Evolutionary conservation across 2,113 vertebrate species (phyloP).

Genomic region (Girardinichthys multiradiatus): DNA sequence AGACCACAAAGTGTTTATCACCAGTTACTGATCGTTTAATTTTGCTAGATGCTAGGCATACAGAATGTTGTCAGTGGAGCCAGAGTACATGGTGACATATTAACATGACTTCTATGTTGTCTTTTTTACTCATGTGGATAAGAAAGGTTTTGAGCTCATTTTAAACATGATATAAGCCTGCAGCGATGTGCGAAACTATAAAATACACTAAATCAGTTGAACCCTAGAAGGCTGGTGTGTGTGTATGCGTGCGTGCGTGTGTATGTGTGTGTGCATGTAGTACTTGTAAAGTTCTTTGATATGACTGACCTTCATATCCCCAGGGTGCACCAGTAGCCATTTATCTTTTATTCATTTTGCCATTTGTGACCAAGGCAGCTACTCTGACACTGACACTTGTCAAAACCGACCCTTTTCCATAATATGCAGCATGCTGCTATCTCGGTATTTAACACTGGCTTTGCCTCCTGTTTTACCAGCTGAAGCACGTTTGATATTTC

Average conservation of each 20-base stretch:
- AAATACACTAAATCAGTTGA: neutral
- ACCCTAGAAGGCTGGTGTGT: neutral
- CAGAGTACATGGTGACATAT: too few species aligned
- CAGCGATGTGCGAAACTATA: neutral
- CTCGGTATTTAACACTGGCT: slow-evolving; percentile 5
- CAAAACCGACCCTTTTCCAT: slow-evolving; percentile 57
- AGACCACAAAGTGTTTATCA: too few species aligned
- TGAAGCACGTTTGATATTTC: slow-evolving; percentile 5
- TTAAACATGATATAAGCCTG: neutral
- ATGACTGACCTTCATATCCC: slow-evolving; percentile 75
- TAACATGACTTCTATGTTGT: neutral
- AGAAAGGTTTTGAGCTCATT: neutral
- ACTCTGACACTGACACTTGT: slow-evolving; percentile 59
- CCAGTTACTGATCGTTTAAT: too few species aligned
- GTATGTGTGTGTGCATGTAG: neutral
- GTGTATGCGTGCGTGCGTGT: neutral
- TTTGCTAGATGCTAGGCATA: too few species aligned
- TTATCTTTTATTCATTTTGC: slow-evolving; percentile 81
- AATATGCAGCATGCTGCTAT: slow-evolving; percentile 36
- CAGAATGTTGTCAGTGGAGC: too few species aligned
- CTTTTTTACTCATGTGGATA: neutral
- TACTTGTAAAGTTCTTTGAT: slow-evolving; percentile 38
- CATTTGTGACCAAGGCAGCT: slow-evolving; percentile 70
- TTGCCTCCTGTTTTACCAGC: slow-evolving; percentile 19
- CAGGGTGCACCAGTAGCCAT: slow-evolving; percentile 65